A percentile compares a stretch with the other conserved stretches of the same genome.
These are phyloP conservation scores for Sinonovacula constricta DNA, from an alignment of 1,140 invertebrate species.

Conservation along the genomic window DNA sequence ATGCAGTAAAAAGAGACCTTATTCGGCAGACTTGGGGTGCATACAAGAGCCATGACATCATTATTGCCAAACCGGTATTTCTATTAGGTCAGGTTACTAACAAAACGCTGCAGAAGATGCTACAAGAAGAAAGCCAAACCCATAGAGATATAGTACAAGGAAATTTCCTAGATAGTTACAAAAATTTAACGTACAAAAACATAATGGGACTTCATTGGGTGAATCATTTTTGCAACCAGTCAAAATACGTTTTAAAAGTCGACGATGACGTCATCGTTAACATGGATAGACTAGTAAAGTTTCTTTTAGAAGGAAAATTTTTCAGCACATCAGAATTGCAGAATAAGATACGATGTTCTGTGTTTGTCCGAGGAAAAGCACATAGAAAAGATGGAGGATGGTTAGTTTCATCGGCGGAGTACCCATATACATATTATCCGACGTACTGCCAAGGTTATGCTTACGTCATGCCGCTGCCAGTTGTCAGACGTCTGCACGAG, in stretches of 20 bases:
- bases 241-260: constrained; percentile 89
- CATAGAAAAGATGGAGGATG: constrained; percentile 19
- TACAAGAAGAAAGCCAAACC: constrained; percentile 47
- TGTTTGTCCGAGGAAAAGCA: constrained; percentile 1
- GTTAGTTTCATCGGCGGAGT: constrained; percentile 13
- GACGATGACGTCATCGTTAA: constrained; percentile 91
- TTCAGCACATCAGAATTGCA: constrained; percentile 13
- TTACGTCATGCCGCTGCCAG: constrained; percentile 33
- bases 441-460: constrained; percentile 47
- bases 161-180: constrained; percentile 67
- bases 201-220: constrained; percentile 91
- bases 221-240: constrained; percentile 74
- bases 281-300: constrained; percentile 19
- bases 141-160: constrained; percentile 66
- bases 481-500: constrained; percentile 16
- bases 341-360: constrained; percentile 30
- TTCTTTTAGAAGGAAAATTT: constrained; percentile 14
- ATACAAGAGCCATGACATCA: no score
- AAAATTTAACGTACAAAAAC: constrained; percentile 80
- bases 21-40: constrained; percentile 72
- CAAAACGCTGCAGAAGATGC: constrained; percentile 12
- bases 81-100: constrained; percentile 55
- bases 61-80: no score
- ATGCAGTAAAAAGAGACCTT: constrained; percentile 51
- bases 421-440: constrained; percentile 38